These are phyloP conservation scores for Hirtodrosophila duncani DNA, from an alignment of 2,888 invertebrate species.

Conservation along the genomic window DNA sequence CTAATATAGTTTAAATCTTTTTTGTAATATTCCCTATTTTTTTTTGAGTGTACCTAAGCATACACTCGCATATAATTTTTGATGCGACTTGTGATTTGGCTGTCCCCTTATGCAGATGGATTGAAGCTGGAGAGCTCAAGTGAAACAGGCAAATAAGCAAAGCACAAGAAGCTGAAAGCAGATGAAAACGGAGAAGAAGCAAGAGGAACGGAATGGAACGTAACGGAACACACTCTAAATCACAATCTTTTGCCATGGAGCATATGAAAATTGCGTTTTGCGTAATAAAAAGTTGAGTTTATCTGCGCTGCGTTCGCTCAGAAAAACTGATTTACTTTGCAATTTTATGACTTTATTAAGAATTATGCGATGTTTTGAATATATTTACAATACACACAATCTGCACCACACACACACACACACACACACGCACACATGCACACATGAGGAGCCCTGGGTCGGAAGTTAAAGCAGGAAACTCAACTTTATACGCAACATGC, in stretches of 20 bases:
- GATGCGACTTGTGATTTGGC: conserved; percentile 50
- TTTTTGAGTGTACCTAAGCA: neutral
- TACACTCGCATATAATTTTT: conserved; percentile 42
- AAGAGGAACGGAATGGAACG: too few relatives aligned
- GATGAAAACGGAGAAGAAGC: too few relatives aligned
- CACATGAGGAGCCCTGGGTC: neutral
- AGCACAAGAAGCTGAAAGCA: neutral
- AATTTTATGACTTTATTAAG: conserved; percentile 65
- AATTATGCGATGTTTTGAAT: conserved; percentile 62
- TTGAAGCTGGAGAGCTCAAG: conserved; percentile 2
- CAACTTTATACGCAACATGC: conserved; percentile 13
- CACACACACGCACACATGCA: conserved; percentile 10
- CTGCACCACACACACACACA: conserved; percentile 19
- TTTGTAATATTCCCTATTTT: too few relatives aligned
- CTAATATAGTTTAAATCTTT: too few relatives aligned
- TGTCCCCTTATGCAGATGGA: neutral
- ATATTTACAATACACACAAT: conserved; percentile 48
- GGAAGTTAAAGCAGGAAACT: conserved; percentile 41
- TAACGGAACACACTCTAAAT: conserved; percentile 40
- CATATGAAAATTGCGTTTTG: conserved; percentile 62
- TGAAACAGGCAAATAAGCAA: neutral
- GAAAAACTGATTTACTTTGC: conserved; percentile 61
- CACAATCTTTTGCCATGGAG: conserved; percentile 48
- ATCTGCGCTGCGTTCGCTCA: conserved; percentile 45
- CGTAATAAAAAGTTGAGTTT: conserved; percentile 58